A percentile compares a stretch with the other conserved stretches of the same genome.
Conservation (phyloP, 2,797 vertebrate species). For the Heliangelus exortis region DNA sequence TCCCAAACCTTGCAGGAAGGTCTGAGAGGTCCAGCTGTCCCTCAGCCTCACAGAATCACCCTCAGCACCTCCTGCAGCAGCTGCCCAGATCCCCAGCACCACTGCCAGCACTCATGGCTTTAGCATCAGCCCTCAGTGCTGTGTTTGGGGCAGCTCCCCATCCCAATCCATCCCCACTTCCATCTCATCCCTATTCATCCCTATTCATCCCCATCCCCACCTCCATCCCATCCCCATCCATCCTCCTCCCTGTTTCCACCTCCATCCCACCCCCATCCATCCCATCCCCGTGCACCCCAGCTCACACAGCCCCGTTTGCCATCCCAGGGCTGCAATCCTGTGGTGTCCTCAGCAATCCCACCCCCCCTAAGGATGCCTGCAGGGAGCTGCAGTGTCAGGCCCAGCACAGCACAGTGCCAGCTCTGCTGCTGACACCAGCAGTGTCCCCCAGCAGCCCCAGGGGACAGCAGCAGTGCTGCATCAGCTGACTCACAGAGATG, state of each 20-base stretch:
- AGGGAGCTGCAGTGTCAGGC: rapidly evolving
- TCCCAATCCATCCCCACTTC: background rate
- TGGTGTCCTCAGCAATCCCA: background rate
- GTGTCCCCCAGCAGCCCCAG: rapidly evolving
- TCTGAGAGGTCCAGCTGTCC: background rate
- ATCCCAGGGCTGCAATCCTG: rapidly evolving
- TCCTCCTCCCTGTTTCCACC: too few species aligned
- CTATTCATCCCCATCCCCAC: too few species aligned
- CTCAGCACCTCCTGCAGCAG: rapidly evolving
- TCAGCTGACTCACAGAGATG: rapidly evolving
- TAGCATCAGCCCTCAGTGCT: background rate
- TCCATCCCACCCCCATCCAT: background rate
- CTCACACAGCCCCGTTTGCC: background rate
- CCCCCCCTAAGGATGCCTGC: background rate
- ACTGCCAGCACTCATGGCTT: background rate
- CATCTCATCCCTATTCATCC: too few species aligned
- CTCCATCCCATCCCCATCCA: too few species aligned
- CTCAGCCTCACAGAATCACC: background rate
- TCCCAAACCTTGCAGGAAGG: background rate
- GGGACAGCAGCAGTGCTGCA: rapidly evolving
- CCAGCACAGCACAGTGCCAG: rapidly evolving
- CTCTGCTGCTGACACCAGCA: background rate
- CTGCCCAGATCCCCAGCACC: rapidly evolving
- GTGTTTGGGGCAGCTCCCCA: background rate
- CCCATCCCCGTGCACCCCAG: rapidly evolving